Conservation (phyloP, 2,113 vertebrate species). For the Orthochromis malagaraziensis region DNA sequence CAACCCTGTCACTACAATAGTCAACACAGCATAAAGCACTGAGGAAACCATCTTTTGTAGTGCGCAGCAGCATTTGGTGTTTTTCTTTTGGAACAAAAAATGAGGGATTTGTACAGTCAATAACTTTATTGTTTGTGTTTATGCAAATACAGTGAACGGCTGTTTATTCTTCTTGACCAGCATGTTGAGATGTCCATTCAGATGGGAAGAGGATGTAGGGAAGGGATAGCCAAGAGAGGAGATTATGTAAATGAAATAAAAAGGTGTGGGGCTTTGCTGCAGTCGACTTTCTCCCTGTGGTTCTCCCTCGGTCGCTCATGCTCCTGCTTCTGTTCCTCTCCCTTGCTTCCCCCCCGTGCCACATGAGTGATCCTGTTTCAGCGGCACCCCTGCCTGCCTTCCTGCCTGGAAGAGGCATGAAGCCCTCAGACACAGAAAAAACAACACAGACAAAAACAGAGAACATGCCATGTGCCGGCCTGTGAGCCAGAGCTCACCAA, state of each 20-base stretch:
- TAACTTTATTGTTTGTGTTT: not conserved
- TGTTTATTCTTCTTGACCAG: not conserved
- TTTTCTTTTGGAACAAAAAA: not conserved
- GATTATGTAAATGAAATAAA: conserved; percentile 50
- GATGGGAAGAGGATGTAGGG: not conserved
- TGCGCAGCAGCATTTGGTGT: not conserved
- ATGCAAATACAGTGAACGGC: not conserved
- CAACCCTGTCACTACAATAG: conserved; percentile 16
- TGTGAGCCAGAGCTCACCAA: conserved; percentile 12
- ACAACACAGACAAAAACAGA: conserved; percentile 40
- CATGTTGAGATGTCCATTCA: conserved; percentile 1
- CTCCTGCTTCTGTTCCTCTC: not conserved
- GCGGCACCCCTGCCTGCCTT: conserved; percentile 37
- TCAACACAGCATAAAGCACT: not conserved
- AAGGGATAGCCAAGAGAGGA: not conserved
- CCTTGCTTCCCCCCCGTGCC: not conserved
- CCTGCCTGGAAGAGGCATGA: conserved; percentile 28
- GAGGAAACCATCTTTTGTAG: not conserved
- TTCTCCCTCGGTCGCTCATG: not conserved
- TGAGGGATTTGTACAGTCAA: not conserved
- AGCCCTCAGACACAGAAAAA: conserved; percentile 27
- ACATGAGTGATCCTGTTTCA: conserved; percentile 59
- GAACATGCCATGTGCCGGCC: conserved; percentile 23
- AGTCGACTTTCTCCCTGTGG: conserved; percentile 35
- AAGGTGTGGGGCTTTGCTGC: conserved; percentile 45